A percentile compares a stretch with the other conserved stretches of the same genome.
Evolutionary conservation across 2,113 vertebrate genomes (phyloP).

Genomic region (Sitta europaea): DNA sequence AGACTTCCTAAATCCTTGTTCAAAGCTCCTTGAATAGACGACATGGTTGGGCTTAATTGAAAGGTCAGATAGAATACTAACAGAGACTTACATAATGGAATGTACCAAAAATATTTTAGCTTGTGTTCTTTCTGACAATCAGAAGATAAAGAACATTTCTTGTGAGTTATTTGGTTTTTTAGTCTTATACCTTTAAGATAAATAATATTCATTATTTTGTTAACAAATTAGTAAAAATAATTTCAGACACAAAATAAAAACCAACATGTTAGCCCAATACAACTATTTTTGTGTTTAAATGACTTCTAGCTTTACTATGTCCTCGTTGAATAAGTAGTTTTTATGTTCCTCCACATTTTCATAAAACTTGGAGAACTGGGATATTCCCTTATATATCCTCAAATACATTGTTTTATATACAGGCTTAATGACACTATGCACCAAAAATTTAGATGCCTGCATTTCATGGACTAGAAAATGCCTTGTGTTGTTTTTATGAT

Average conservation of each 20-base stretch:
- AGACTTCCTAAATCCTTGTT: constrained; percentile 30
- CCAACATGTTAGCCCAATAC: fast-evolving
- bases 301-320: neutral
- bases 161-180: fast-evolving
- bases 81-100: neutral
- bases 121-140: neutral
- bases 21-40: constrained; percentile 24
- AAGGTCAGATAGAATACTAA: neutral
- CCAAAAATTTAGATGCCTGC: neutral
- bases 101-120: neutral
- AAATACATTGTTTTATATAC: neutral
- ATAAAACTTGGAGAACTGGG: neutral
- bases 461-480: neutral
- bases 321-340: neutral
- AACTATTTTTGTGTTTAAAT: neutral
- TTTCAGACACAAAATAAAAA: neutral
- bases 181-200: neutral
- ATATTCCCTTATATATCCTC: neutral
- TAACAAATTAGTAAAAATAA: neutral
- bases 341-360: neutral
- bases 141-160: neutral
- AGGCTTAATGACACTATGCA: neutral
- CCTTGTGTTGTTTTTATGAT: neutral
- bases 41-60: neutral
- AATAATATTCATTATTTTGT: neutral